Base-by-base conservation (phyloP, 2,113 vertebrate species). In the Chloebia gouldiae region DNA sequence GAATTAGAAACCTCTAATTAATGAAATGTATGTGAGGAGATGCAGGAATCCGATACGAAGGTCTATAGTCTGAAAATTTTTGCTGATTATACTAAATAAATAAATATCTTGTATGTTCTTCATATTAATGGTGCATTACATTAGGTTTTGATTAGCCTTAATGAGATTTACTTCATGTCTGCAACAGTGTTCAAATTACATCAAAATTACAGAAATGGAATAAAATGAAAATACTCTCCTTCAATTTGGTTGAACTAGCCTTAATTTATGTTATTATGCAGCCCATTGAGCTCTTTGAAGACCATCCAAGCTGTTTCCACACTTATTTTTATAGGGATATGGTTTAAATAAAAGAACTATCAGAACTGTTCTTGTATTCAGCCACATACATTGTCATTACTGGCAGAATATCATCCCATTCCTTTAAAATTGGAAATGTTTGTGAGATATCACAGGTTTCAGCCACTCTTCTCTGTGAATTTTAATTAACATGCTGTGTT, bases 331-430 rank as follows among this genome's bases (percentile, higher is more conserved):
- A 90, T 90, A 94, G 76, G 79, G 88, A 93, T 97, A 97, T 97
- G 95, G 88, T 97, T 98, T 98, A 95, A 97, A 97, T 97, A 96
- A 97, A 97, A 92, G 86, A 96, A 51, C 86, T 88, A 96, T 97
- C 96, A 96, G 91, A 97, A 93, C 89, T 83, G 61, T 90, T 97
- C 92, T 89, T 97, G 69, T 91, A 96, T 96, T 91, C 95, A 94
- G 92, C 90, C 92, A 88, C 93, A 87, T 96, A 96, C 88, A 82
- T 94, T 97, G 90, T 92, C 93, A 94, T 97, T 97, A 96, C 88
- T 97, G 96, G 96, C 95, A 97, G 56, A 96, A 88, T 97, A 93
- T 96, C 94, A 90, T 97, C 86, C 71, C 90, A 81, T 95, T 97
- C 70, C 79, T 97, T 97, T 95, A 94, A 97, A 97, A 96, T 90